Evolutionary conservation across 2,888 invertebrate species (phyloP).

Genomic region (Cerastoderma edule): DNA sequence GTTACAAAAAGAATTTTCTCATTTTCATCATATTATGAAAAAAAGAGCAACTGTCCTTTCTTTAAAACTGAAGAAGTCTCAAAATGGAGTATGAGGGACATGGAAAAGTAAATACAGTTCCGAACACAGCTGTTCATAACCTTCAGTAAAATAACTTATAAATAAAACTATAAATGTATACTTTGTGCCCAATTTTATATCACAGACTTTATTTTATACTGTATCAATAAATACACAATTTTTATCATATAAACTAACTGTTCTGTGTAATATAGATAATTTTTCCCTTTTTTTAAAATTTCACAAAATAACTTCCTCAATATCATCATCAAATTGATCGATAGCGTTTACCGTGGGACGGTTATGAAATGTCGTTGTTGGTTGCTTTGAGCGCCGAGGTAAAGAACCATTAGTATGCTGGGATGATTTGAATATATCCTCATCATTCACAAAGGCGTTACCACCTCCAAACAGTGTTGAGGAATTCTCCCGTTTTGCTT

Average conservation of each 20-base stretch:
- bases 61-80: neutral
- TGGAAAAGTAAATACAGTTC: too few relatives aligned
- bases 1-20: too few relatives aligned
- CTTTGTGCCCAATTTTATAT: neutral
- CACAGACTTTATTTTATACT: neutral
- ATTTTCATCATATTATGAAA: constrained; percentile 2
- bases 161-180: neutral
- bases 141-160: constrained; percentile 5
- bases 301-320: constrained; percentile 80
- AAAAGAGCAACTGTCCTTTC: too few relatives aligned
- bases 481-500: constrained; percentile 63
- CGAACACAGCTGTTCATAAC: neutral
- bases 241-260: neutral
- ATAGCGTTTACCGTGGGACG: constrained; percentile 77
- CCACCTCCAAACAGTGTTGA: constrained; percentile 77
- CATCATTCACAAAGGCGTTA: constrained; percentile 75
- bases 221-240: neutral
- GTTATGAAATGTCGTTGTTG: constrained; percentile 71
- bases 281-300: constrained; percentile 12
- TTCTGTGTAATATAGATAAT: too few relatives aligned
- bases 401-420: constrained; percentile 54
- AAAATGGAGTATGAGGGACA: neutral
- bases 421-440: constrained; percentile 58
- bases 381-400: constrained; percentile 69
- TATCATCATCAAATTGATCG: constrained; percentile 79